Evolutionary conservation across 1,140 invertebrate species (phyloP).

Genomic region (Mercenaria mercenaria): DNA sequence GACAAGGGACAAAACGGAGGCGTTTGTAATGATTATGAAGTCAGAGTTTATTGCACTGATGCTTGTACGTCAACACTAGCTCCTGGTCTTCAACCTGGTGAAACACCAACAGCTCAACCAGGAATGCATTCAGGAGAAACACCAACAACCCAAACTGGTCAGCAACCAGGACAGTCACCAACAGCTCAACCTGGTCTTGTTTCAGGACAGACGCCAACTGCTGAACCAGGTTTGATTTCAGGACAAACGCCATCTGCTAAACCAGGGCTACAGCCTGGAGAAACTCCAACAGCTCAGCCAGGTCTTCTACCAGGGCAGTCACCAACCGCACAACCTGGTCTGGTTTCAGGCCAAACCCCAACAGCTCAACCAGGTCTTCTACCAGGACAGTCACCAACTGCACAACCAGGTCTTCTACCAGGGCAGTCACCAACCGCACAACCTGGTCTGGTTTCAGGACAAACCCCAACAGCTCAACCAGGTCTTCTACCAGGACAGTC

Average conservation of each 20-base stretch:
- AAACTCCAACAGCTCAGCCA: slow-evolving; percentile 31
- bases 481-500: background rate
- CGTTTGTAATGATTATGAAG: slow-evolving; percentile 77
- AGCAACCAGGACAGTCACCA: slow-evolving; percentile 1
- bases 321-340: slow-evolving; percentile 31
- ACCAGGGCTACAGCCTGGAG: background rate
- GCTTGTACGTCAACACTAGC: slow-evolving; percentile 60
- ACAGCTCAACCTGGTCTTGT: background rate
- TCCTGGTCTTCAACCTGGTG: slow-evolving; percentile 11
- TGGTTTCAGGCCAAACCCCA: slow-evolving; percentile 10
- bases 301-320: background rate
- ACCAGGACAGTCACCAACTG: slow-evolving; percentile 31
- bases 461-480: slow-evolving; percentile 49
- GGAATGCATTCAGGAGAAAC: background rate
- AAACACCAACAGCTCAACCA: slow-evolving; percentile 63
- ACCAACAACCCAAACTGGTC: slow-evolving; percentile 32
- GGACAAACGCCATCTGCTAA: slow-evolving; percentile 36
- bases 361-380: background rate
- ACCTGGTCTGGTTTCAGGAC: slow-evolving; percentile 36
- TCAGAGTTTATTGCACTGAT: slow-evolving; percentile 76
- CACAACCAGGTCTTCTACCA: slow-evolving; percentile 27
- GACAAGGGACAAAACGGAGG: slow-evolving; percentile 70
- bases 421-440: slow-evolving; percentile 3
- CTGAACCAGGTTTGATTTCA: background rate
- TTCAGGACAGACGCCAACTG: slow-evolving; percentile 13